These are phyloP conservation scores for Venustoraphidia nigricollis DNA, from an alignment of 2,888 invertebrate species.

Conservation along the genomic window DNA sequence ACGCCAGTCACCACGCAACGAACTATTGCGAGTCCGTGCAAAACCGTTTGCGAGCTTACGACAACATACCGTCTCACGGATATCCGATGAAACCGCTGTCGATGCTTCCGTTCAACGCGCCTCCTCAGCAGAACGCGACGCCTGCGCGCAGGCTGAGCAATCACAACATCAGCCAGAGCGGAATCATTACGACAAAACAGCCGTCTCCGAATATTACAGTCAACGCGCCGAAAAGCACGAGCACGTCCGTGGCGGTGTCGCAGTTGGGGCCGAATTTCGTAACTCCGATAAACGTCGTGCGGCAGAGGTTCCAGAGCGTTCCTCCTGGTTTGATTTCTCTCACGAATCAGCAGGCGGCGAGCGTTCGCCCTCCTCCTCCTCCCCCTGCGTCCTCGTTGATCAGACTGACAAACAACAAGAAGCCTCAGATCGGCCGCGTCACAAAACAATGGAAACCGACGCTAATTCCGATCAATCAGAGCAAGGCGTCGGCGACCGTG, in stretches of 20 bases:
- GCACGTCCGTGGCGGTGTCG: conserved; percentile 19
- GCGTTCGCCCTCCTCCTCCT: conserved; percentile 19
- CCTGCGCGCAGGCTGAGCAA: background rate
- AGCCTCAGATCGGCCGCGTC: conserved; percentile 27
- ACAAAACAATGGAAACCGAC: conserved; percentile 58
- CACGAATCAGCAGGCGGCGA: conserved; percentile 20
- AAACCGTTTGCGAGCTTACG: conserved; percentile 61
- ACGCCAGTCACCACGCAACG: conserved; percentile 56
- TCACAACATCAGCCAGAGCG: conserved; percentile 16
- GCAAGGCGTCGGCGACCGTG: conserved; percentile 19
- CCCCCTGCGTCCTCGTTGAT: conserved; percentile 15
- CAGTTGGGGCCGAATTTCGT: conserved; percentile 9
- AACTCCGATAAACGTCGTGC: conserved; percentile 7
- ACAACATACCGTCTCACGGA: conserved; percentile 34
- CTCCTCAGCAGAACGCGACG: background rate
- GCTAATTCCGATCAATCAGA: conserved; percentile 43
- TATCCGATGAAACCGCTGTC: conserved; percentile 21
- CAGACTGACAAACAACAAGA: conserved; percentile 21
- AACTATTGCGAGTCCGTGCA: conserved; percentile 70
- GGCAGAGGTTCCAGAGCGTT: conserved; percentile 15
- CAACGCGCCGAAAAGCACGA: conserved; percentile 24
- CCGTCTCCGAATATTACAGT: conserved; percentile 14
- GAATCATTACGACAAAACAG: conserved; percentile 16
- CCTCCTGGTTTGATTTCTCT: conserved; percentile 26
- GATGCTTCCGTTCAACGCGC: conserved; percentile 22